These are phyloP conservation scores for Eclectus roratus DNA, from an alignment of 2,113 vertebrate species.

Conservation along the genomic window DNA sequence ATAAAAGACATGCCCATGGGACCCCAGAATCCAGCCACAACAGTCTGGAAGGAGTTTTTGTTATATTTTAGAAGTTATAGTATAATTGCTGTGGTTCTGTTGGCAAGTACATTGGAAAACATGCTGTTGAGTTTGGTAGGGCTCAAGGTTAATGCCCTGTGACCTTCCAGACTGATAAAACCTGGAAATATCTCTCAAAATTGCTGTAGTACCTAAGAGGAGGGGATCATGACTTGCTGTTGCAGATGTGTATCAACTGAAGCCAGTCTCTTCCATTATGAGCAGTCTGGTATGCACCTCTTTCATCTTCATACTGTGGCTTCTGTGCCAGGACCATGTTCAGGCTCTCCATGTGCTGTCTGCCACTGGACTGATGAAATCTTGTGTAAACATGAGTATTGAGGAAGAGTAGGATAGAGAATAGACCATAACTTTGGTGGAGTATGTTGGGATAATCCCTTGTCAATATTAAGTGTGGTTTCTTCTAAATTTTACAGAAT, in stretches of 20 bases:
- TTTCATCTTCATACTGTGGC: neutral
- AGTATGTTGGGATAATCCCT: neutral
- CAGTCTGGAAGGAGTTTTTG: neutral
- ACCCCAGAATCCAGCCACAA: neutral
- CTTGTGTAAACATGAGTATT: neutral
- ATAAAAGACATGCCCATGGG: neutral
- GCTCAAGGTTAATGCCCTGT: neutral
- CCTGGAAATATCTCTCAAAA: neutral
- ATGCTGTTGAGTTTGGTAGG: neutral
- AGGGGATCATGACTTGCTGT: neutral
- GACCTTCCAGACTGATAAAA: neutral
- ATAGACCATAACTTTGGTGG: neutral
- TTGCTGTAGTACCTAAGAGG: neutral
- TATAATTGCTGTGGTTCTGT: neutral
- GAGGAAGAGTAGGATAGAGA: neutral
- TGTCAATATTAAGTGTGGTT: neutral
- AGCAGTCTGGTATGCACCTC: neutral
- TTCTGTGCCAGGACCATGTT: neutral
- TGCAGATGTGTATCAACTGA: rapidly evolving
- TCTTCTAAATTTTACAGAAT: neutral
- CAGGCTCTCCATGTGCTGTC: rapidly evolving
- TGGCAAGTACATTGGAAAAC: neutral
- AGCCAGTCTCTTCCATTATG: neutral
- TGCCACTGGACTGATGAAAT: neutral
- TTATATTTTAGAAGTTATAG: neutral